Evolutionary conservation across 2,797 vertebrate genomes (phyloP), one percentile per base, ranked within the genome.

Genomic region (Eutrigla gurnardus): DNA sequence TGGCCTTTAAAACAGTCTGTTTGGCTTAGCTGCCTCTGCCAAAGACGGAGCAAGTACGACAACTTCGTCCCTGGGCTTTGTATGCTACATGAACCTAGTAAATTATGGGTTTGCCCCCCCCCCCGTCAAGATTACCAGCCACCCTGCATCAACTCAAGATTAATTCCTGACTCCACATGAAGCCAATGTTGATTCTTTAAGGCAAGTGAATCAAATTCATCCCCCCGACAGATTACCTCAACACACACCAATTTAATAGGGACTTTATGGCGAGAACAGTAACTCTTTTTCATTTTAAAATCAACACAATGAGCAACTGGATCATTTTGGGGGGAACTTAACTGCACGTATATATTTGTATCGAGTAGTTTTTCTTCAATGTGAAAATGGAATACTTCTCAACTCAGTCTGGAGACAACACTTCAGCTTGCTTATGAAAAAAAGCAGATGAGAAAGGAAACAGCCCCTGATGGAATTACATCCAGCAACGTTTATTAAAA

Each of bases 1-100:
- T 87, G 81, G 86, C 88, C 80, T 87, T 92, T 89, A 67, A 74
- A 88, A 82, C 66, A 78, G 83, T 85, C 90, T 77, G 79, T 88
- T 89, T 92, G 82, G 89, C 88, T 90, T 88, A 86, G 67, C 73
- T 52, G 64, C 42, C 42, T 78, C 68, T 64, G 59, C 57, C 69
- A 80, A 55, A 81, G 88, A 90, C 72, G 40, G 71, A 77, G 49
- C 60, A 75, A 42, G 77, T 85, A 79, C 15, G 37, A 75, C 72
- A 86, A 81, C 80, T 81, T 86, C 46, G 79, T 88, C 75, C 77
- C 58, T 53, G 9, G 6, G 79, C 77, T 78, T 78, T 71, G 65
- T 75, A 70, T 83, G 81, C 72, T 74, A 85, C 70, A 81, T 77
- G 77, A 83, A 89, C 79, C 73, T 82, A 81, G 83, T 76, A 71